Evolutionary conservation across 2,113 vertebrate genomes (phyloP).

Genomic region (Oceanites oceanicus): DNA sequence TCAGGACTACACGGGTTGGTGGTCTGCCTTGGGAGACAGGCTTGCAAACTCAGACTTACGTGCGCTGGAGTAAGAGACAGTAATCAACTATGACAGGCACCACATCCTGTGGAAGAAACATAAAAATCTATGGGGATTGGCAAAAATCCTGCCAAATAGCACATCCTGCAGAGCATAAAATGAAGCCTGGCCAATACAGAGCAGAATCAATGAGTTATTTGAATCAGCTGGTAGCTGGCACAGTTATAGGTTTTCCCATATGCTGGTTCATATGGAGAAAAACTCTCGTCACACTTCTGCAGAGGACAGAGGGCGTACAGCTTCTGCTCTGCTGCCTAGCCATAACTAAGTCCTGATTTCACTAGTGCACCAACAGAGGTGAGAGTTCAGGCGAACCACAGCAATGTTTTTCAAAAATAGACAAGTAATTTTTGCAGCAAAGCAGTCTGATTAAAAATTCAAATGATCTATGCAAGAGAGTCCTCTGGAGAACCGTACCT

Average conservation of each 20-base stretch:
- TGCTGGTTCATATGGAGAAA: not conserved
- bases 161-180: not conserved
- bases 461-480: not conserved
- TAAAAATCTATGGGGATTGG: not conserved
- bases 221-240: not conserved
- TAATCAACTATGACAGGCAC: conserved; percentile 94
- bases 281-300: not conserved
- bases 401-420: not conserved
- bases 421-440: not conserved
- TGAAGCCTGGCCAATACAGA: not conserved
- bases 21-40: not conserved
- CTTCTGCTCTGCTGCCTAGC: not conserved
- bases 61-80: conserved; percentile 88
- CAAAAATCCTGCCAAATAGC: not conserved
- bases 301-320: not conserved
- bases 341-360: not conserved
- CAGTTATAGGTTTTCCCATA: not conserved
- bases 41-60: conserved; percentile 77
- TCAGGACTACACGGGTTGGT: not conserved
- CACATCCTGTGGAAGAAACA: conserved; percentile 79
- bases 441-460: not conserved
- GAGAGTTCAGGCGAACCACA: not conserved
- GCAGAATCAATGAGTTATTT: not conserved
- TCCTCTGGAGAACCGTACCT: conserved; percentile 69
- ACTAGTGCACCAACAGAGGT: not conserved